Base-by-base conservation (phyloP, 1,140 invertebrate species). In the Zaprionus nigranus region DNA sequence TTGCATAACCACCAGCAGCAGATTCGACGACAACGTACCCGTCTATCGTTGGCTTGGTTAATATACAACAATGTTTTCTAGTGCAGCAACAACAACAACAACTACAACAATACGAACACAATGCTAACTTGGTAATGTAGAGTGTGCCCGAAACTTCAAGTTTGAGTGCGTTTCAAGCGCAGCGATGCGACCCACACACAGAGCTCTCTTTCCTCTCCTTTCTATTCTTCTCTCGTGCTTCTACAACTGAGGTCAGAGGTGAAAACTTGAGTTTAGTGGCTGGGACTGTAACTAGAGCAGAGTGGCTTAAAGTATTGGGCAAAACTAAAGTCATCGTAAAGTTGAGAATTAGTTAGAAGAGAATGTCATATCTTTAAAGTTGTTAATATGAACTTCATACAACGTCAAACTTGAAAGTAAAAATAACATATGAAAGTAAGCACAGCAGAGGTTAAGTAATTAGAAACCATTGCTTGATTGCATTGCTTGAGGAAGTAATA, bases 161-260 rank as follows among this genome's bases (percentile, higher is more conserved):
- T 79, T 67, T 69, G 65, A 60, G 38, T 58, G 72, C 75, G 63
- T 30, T 43, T 74, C 83, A 75, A 81, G 84, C 83, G 84, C 84
- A 88, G 65, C 75, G 80, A 81, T 79, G 79, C 88, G 84, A 82
- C 56, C 7, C 36, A 40, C 11, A n/a, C n/a, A 46, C 28, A 38
- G 36, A 38, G 36, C 36, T 15, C 36, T 12, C 3, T 12, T 12
- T 36, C 34, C 3, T 11, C 34, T 38, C 3, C 36, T 38, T 38
- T 30, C 5, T 24, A 3, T 11, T 34, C 4, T n/a, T n/a, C n/a
- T n/a, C n/a, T n/a, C n/a, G n/a, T n/a, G n/a, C n/a, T n/a, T 17
- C n/a, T n/a, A 3, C 5, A n/a, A 43, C n/a, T 24, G 46, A 51
- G 82, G 79, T 80, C 76, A 80, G 76, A 79, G 74, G 75, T 77